Evolutionary conservation across 2,113 vertebrate species (phyloP).

Genomic region (Larimichthys crocea): DNA sequence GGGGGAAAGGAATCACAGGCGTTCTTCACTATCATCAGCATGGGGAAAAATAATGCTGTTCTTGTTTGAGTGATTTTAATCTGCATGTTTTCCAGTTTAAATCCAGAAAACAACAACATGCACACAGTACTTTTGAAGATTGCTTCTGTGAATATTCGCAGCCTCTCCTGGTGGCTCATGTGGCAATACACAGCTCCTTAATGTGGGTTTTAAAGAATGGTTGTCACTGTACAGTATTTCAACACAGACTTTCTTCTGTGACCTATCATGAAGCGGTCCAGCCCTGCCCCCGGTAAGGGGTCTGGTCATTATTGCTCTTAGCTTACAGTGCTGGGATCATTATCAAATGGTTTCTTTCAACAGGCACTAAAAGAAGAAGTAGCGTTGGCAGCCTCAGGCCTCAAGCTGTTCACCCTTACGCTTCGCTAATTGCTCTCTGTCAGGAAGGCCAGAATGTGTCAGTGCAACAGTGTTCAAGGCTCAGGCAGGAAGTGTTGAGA

Average conservation of each 20-base stretch:
- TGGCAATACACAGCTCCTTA: background rate
- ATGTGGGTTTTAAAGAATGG: background rate
- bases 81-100: slow-evolving; percentile 30
- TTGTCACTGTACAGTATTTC: slow-evolving; percentile 6
- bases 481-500: slow-evolving; percentile 31
- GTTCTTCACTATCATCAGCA: slow-evolving; percentile 26
- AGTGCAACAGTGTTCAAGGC: slow-evolving; percentile 60
- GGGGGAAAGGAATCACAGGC: slow-evolving; percentile 24
- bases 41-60: slow-evolving; percentile 8
- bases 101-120: background rate
- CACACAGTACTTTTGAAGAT: slow-evolving; percentile 2
- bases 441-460: slow-evolving; percentile 66
- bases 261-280: slow-evolving; percentile 34
- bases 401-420: slow-evolving; percentile 72
- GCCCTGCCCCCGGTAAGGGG: slow-evolving; percentile 9
- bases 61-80: slow-evolving; percentile 38
- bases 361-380: slow-evolving; percentile 47
- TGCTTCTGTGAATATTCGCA: background rate
- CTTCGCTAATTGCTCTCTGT: slow-evolving; percentile 75
- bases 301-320: slow-evolving; percentile 49
- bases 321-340: slow-evolving; percentile 43
- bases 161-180: slow-evolving; percentile 20
- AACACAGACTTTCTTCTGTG: slow-evolving; percentile 4
- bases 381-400: slow-evolving; percentile 56
- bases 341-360: slow-evolving; percentile 61